Base-by-base conservation (phyloP, 1,140 invertebrate genomes). In the Hyphantria cunea region DNA sequence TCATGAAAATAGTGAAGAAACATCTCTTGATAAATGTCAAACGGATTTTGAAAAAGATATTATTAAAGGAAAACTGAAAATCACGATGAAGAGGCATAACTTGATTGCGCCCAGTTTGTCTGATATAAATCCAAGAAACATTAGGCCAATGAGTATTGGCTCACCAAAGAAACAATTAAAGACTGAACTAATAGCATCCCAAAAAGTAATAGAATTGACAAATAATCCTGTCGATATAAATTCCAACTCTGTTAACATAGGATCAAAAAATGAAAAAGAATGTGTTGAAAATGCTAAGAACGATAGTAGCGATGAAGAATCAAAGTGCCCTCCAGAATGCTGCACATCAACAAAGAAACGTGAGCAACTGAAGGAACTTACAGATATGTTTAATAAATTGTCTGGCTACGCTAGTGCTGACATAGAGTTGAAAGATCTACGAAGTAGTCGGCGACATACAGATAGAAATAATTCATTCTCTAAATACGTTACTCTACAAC, bases 61-160 rank as follows among this genome's bases (percentile, higher is more conserved):
- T 44, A 12, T 25, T 25, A 25, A 25, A 25, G 17, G 17, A 25
- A 25, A 25, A 25, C 1, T 25, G 17, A 25, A 25, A 25, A 1
- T 25, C 2, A 25, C 5, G 17, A 44, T 2, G 6, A 44, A 44
- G 41, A 13, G 12, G 13, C 41, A 13, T n/a, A n/a, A 44, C 15
- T 66, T 83, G 61, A 55, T 79, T 11, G 41, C 55, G 31, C 79
- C 80, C 31, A 68, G 52, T 34, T 25, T 64, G 17, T 55, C 64
- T 12, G 58, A 63, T 53, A 54, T 62, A 15, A 83, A 78, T 67
- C 78, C 82, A 6, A 82, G 41, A 64, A 83, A 80, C 66, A 55
- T 84, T 48, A 74, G 76, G 63, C 72, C 32, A 44, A 79, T 76
- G 75, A 76, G 76, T 6, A 74, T 82, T 66, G 78, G 61, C 32